phyloP scores from a whole-genome alignment of 2,888 invertebrate genomes.

The Andrena bicolor region DNA sequence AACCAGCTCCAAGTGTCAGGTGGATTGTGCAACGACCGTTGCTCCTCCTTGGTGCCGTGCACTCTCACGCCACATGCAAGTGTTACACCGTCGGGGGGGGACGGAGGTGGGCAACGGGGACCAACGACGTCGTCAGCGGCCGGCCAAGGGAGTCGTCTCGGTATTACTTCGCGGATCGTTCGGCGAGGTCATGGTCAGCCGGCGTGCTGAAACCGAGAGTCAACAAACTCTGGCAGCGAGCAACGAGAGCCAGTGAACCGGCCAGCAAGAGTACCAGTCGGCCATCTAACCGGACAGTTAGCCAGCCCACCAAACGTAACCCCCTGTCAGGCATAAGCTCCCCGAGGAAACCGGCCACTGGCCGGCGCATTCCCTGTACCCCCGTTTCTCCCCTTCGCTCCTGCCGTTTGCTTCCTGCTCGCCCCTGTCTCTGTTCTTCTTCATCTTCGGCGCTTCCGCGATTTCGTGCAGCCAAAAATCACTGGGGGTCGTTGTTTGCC shows the following conservation, averaged over 20 bases:
- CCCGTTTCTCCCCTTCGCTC: neutral
- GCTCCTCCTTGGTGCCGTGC: slow-evolving; percentile 5
- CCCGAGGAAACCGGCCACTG: slow-evolving; percentile 33
- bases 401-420: slow-evolving; percentile 4
- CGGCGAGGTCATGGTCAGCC: slow-evolving; percentile 84
- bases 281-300: slow-evolving; percentile 65
- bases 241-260: slow-evolving; percentile 58
- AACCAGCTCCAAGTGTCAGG: slow-evolving; percentile 20
- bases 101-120: slow-evolving; percentile 54
- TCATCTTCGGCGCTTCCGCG: slow-evolving; percentile 7
- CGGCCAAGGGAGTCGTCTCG: slow-evolving; percentile 65
- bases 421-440: neutral
- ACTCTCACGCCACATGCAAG: slow-evolving; percentile 28
- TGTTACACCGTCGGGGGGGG: slow-evolving; percentile 28
- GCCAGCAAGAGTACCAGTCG: slow-evolving; percentile 48
- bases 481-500: slow-evolving; percentile 70
- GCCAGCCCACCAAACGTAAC: slow-evolving; percentile 69
- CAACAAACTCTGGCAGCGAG: slow-evolving; percentile 82
- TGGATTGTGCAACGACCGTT: slow-evolving; percentile 33
- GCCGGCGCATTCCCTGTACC: slow-evolving; percentile 41
- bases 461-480: slow-evolving; percentile 66
- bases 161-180: slow-evolving; percentile 82
- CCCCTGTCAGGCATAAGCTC: slow-evolving; percentile 45
- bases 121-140: slow-evolving; percentile 63
- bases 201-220: slow-evolving; percentile 84